Evolutionary conservation across 2,888 invertebrate species (phyloP).

Genomic region (Oasisia sp.): DNA sequence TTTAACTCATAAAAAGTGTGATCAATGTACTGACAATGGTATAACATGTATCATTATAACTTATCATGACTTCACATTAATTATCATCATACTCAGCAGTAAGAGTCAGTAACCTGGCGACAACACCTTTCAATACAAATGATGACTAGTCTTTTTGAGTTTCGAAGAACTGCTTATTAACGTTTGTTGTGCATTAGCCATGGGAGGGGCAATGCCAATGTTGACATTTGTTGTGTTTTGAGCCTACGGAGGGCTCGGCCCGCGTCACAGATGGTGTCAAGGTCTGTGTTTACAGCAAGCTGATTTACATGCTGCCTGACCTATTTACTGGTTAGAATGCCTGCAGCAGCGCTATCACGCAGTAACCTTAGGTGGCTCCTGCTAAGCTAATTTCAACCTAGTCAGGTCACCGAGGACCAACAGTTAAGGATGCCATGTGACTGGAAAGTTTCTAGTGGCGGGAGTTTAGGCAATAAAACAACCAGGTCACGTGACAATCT

Average conservation of each 20-base stretch:
- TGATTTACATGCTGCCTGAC: neutral
- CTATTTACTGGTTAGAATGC: slow-evolving; percentile 12
- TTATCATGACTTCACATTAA: neutral
- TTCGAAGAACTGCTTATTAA: neutral
- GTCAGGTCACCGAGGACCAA: neutral
- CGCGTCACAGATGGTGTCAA: neutral
- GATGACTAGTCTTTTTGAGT: neutral
- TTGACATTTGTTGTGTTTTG: too few relatives aligned
- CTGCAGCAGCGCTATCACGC: neutral
- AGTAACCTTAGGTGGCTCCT: neutral
- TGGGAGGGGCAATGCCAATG: neutral
- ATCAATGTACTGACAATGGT: neutral
- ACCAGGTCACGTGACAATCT: neutral
- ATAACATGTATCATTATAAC: neutral
- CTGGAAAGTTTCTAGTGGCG: neutral
- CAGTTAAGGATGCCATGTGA: neutral
- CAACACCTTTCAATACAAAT: neutral
- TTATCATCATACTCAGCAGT: neutral
- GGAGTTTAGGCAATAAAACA: neutral
- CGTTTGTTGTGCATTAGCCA: neutral
- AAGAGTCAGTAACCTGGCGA: neutral
- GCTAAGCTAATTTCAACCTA: slow-evolving; percentile 1
- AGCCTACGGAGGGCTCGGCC: too few relatives aligned
- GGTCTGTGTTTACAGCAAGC: neutral
- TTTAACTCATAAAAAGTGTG: neutral